Base-by-base conservation (phyloP, 2,888 invertebrate species). In the Nomada ruficornis region DNA sequence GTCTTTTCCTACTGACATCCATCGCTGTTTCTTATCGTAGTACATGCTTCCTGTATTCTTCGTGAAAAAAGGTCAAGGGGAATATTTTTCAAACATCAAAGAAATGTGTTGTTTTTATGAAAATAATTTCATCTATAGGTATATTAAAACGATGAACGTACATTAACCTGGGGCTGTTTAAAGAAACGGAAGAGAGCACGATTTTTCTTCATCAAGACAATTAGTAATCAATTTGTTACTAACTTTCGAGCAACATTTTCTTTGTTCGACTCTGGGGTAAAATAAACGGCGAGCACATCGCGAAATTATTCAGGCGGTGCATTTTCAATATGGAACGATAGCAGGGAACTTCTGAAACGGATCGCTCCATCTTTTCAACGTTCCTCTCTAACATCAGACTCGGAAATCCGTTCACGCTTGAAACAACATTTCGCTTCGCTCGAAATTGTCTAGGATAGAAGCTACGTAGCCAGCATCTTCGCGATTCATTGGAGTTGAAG, bases 341-440 rank as follows among this genome's bases (percentile, higher is more conserved):
- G 36, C 20, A 7, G 36, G 29, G 1, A n/a, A 54, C 9, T 36
- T 20, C 26, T 29, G 10, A 47, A n/a, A 15, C 4, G 23, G 59
- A 57, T 69, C 55, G 18, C 15, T 7, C 26, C n/a, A 20, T 29
- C 57, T 59, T 47, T 57, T 47, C 23, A 57, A 44, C 44, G 69
- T 26, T 69, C 1, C 26, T 5, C 18, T 69, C 57, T 42, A 69
- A 26, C 69, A 55, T 5, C 55, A 26, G 69, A 57, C 57, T 23
- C 57, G 69, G 57, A 44, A 69, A 57, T 69, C 54, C 44, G 23
- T 59, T 42, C 72, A 42, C 15, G 54, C 57, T 20, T 7, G 26
- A 47, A 64, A 50, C 26, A 50, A 23, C 63, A 26, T 20, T 44
- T 64, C 52, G 65, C 52, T 29, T 65, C 65, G n/a, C 57, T 69